Evolutionary conservation across 2,888 invertebrate genomes (phyloP).

Genomic region (Papilio demoleus): DNA sequence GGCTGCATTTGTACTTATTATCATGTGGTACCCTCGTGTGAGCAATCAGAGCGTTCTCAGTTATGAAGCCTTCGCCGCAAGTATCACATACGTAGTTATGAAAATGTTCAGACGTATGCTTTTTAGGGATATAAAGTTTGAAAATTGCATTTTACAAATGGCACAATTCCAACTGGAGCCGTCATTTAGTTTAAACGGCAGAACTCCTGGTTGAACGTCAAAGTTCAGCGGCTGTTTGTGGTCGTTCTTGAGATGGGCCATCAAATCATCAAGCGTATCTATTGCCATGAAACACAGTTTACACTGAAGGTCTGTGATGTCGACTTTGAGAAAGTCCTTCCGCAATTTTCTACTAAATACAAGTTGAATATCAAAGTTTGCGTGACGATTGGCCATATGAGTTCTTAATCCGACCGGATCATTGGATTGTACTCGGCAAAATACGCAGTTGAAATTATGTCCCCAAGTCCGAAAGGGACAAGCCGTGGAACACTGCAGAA

Average conservation of each 20-base stretch:
- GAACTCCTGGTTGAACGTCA: slow-evolving; percentile 74
- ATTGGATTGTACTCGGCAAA: slow-evolving; percentile 74
- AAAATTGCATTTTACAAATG: slow-evolving; percentile 71
- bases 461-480: slow-evolving; percentile 78
- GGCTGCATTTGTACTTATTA: slow-evolving; percentile 73
- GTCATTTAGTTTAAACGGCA: slow-evolving; percentile 74
- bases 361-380: slow-evolving; percentile 70
- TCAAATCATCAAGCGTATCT: slow-evolving; percentile 68
- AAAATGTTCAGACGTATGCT: slow-evolving; percentile 74
- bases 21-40: slow-evolving; percentile 74
- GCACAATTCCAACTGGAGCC: slow-evolving; percentile 75
- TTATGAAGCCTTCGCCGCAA: slow-evolving; percentile 77
- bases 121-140: slow-evolving; percentile 70
- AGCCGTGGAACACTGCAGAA: slow-evolving; percentile 75
- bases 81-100: slow-evolving; percentile 79
- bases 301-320: slow-evolving; percentile 76
- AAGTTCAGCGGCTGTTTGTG: slow-evolving; percentile 75
- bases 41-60: slow-evolving; percentile 70
- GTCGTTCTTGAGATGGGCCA: slow-evolving; percentile 71
- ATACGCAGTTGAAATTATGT: slow-evolving; percentile 75
- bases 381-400: slow-evolving; percentile 73
- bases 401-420: slow-evolving; percentile 73
- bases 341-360: slow-evolving; percentile 74
- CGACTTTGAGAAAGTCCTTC: slow-evolving; percentile 75
- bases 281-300: slow-evolving; percentile 73